Percentiles rank a stretch among this genome's conserved stretches.
Evolutionary conservation across 1,140 invertebrate genomes (phyloP).

Genomic region (Caenorhabditis inopinata): DNA sequence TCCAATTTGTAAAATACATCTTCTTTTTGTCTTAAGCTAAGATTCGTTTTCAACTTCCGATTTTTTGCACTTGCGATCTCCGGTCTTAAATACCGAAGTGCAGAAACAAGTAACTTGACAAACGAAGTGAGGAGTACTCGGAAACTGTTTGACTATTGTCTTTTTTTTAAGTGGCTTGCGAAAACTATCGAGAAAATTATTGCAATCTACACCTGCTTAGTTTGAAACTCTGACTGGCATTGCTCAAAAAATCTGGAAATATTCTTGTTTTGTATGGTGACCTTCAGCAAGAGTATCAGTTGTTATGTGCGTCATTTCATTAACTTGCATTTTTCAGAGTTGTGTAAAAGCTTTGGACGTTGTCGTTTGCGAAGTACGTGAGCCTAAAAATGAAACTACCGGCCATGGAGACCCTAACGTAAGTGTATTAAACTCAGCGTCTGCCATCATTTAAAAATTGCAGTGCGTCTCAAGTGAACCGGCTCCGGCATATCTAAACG

Average conservation of each 20-base stretch:
- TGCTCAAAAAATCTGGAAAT: no score
- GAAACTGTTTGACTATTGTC: slow-evolving; percentile 9
- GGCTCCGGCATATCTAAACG: slow-evolving; percentile 61
- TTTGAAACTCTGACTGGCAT: no score
- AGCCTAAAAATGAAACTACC: not conserved
- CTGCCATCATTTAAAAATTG: not conserved
- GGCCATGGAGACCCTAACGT: slow-evolving; percentile 5
- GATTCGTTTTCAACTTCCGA: not conserved
- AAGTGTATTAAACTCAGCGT: not conserved
- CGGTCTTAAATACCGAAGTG: slow-evolving; percentile 3
- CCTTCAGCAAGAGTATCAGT: no score
- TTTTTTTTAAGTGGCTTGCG: not conserved
- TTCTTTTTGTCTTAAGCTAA: no score
- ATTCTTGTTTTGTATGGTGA: no score
- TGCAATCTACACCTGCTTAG: no score
- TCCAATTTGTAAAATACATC: no score
- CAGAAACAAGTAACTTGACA: slow-evolving; percentile 18
- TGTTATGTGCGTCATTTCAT: no score
- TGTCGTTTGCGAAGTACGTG: slow-evolving; percentile 36
- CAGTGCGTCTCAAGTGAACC: slow-evolving; percentile 23
- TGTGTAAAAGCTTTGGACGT: slow-evolving; percentile 39
- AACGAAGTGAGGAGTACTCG: not conserved
- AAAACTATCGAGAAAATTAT: no score
- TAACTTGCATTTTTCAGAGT: slow-evolving; percentile 3
- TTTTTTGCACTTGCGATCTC: slow-evolving; percentile 3